A percentile compares a stretch with the other conserved stretches of the same genome.
Conservation (phyloP, 2,888 invertebrate genomes). For the Epistrophella euchroma region DNA sequence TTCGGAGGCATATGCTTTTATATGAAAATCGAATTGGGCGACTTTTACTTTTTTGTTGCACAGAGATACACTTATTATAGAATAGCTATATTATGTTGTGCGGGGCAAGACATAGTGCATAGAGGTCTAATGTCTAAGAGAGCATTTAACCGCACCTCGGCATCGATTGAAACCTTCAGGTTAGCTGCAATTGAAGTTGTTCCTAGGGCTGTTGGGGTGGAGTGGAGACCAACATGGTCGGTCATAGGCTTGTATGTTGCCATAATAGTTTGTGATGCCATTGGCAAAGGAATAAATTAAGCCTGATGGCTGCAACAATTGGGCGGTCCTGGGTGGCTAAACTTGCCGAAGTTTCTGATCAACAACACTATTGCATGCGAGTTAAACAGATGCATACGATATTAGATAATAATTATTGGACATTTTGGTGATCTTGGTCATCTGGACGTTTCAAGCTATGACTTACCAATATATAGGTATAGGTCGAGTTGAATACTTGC, state of each 20-base stretch:
- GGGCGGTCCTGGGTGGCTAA: conserved; percentile 62
- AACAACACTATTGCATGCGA: conserved; percentile 30
- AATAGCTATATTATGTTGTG: conserved; percentile 15
- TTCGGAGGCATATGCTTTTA: conserved; percentile 68
- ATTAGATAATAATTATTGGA: conserved; percentile 44
- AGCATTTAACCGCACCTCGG: conserved; percentile 67
- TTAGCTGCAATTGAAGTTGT: conserved; percentile 32
- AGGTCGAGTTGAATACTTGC: conserved; percentile 15
- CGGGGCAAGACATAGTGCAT: conserved; percentile 34
- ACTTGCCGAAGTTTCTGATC: conserved; percentile 49
- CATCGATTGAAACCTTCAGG: conserved; percentile 50
- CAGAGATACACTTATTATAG: conserved; percentile 32
- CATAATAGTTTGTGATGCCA: conserved; percentile 44
- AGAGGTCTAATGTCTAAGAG: conserved; percentile 56
- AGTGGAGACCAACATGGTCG: conserved; percentile 28
- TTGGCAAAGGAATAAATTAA: conserved; percentile 70
- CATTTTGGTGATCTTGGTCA: conserved; percentile 51
- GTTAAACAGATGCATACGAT: conserved; percentile 28
- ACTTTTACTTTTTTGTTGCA: conserved; percentile 72
- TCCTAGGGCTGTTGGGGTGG: conserved; percentile 57
- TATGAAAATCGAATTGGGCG: conserved; percentile 67
- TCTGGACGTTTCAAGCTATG: conserved; percentile 12
- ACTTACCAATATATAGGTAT: background rate
- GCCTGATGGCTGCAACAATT: conserved; percentile 62
- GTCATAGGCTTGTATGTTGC: conserved; percentile 11